These are phyloP conservation scores for Myotis planiceps DNA, from an alignment of 2,797 vertebrate species.

Conservation along the genomic window DNA sequence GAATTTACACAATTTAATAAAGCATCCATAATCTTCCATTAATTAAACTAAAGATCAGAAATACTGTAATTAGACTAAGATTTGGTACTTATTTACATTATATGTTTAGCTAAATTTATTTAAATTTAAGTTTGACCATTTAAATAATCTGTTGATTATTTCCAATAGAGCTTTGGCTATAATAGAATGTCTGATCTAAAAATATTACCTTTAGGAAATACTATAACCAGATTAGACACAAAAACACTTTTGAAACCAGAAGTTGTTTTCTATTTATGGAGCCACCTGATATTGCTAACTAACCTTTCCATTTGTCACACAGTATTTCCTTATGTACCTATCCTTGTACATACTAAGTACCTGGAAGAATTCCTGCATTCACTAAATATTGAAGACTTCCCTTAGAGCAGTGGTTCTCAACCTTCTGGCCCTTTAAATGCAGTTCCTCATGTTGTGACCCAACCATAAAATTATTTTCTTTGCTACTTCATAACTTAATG, in stretches of 20 bases:
- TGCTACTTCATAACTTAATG: too few species aligned
- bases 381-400: not conserved
- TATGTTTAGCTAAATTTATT: not conserved
- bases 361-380: not conserved
- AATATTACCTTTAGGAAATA: slow-evolving; percentile 11
- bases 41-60: slow-evolving; percentile 11
- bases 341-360: not conserved
- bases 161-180: not conserved
- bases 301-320: not conserved
- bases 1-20: slow-evolving; percentile 16
- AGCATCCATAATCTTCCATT: not conserved
- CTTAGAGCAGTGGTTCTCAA: not conserved
- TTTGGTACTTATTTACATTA: slow-evolving; percentile 30
- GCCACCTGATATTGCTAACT: not conserved
- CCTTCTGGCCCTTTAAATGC: too few species aligned
- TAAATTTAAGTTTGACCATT: slow-evolving; percentile 36
- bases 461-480: too few species aligned
- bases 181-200: slow-evolving; percentile 7
- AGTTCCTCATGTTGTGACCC: too few species aligned
- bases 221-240: not conserved
- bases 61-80: slow-evolving; percentile 11
- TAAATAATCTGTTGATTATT: slow-evolving; percentile 29
- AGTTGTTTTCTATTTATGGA: not conserved
- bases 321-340: not conserved
- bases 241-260: slow-evolving; percentile 22